These are phyloP conservation scores for Lepidurus arcticus DNA, from an alignment of 1,140 invertebrate species.

Conservation along the genomic window DNA sequence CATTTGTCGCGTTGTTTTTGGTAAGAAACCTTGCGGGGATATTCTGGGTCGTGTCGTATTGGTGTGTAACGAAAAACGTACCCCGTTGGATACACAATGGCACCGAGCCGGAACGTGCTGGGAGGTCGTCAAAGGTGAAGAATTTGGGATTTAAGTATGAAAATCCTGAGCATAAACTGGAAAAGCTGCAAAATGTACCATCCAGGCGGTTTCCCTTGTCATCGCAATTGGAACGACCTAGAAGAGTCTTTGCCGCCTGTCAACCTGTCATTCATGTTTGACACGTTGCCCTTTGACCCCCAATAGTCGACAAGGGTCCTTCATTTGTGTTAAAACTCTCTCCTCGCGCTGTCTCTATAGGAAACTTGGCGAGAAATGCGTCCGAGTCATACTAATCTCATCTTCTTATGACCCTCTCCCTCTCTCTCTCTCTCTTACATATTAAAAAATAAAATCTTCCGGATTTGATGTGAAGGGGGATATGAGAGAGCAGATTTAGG, in stretches of 20 bases:
- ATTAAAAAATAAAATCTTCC: constrained; percentile 3
- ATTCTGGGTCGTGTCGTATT: not conserved
- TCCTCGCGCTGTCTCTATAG: not conserved
- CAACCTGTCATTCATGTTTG: constrained; percentile 21
- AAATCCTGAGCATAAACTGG: constrained; percentile 21
- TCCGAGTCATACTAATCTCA: constrained; percentile 1
- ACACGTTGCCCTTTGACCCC: constrained; percentile 15
- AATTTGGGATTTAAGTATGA: not conserved
- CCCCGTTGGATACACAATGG: constrained; percentile 9
- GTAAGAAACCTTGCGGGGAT: not conserved
- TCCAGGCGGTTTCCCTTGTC: constrained; percentile 16
- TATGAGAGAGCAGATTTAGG: not conserved
- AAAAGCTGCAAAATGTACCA: constrained; percentile 13
- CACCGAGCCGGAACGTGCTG: constrained; percentile 8
- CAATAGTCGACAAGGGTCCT: not conserved
- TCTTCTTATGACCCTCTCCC: constrained; percentile 6
- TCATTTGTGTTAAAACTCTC: not conserved
- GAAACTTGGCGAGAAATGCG: not conserved
- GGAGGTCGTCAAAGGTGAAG: constrained; percentile 13
- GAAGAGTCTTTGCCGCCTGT: not conserved
- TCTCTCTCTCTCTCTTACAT: not conserved
- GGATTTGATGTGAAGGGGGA: not conserved
- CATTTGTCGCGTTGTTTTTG: not conserved
- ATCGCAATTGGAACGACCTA: constrained; percentile 13
- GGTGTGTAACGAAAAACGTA: not conserved